A percentile compares a stretch with the other conserved stretches of the same genome.
Conservation (phyloP, 37 sponge, comb jelly and placozoan species). For the Chondrilla cf. caribensis region DNA sequence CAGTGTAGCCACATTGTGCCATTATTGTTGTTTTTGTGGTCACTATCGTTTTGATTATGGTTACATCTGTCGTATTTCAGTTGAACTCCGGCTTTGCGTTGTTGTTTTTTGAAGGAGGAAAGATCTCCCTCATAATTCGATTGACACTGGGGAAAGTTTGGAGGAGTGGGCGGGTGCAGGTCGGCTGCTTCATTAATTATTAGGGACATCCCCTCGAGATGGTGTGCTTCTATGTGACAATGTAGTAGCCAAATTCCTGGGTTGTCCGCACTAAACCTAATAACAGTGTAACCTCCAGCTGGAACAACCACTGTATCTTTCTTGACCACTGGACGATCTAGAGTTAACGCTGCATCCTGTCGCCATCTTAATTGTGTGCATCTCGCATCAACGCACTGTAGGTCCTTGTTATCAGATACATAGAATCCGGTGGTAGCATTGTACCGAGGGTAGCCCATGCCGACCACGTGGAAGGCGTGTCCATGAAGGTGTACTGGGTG, state of each 20-base stretch:
- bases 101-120: not conserved
- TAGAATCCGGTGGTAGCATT: conserved; percentile 21
- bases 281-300: conserved; percentile 80
- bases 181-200: conserved; percentile 49
- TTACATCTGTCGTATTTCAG: not conserved
- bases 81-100: not conserved
- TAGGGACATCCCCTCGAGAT: conserved; percentile 75
- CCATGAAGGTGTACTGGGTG: conserved; percentile 84
- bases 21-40: not conserved
- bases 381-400: not conserved
- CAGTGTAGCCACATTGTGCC: not conserved
- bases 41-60: not conserved
- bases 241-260: conserved; percentile 94
- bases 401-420: not conserved
- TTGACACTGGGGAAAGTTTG: not conserved
- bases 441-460: conserved; percentile 53
- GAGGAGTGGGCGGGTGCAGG: conserved; percentile 1
- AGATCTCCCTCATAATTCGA: not conserved
- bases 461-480: conserved; percentile 65
- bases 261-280: conserved; percentile 74
- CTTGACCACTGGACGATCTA: not conserved
- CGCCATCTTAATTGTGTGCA: not conserved
- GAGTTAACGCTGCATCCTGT: not conserved
- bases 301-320: conserved; percentile 89
- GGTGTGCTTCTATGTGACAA: conserved; percentile 86